phyloP scores from a whole-genome alignment of 2,888 invertebrate species.

The Eupithecia subumbrata region DNA sequence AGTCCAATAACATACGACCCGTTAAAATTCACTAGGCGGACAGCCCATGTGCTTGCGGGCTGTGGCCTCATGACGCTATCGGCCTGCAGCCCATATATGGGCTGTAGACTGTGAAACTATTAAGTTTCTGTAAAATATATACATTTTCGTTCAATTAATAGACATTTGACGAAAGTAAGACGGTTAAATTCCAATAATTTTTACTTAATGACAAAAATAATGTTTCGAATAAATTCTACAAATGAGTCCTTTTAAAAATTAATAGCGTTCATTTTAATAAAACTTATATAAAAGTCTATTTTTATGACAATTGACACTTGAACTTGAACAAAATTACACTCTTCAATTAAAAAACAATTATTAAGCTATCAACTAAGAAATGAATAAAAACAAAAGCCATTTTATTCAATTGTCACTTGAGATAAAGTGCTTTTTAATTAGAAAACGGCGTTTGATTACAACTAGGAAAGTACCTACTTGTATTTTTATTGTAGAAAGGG shows the following conservation, averaged over 20 bases:
- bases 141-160: too few species aligned
- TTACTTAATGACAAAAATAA: too few species aligned
- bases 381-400: neutral
- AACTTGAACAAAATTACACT: neutral
- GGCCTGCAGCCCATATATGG: too few species aligned
- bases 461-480: neutral
- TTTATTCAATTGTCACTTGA: constrained; percentile 5
- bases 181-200: too few species aligned
- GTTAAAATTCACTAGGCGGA: too few species aligned
- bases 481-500: too few species aligned
- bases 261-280: neutral
- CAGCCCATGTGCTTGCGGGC: too few species aligned
- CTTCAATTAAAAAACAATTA: constrained; percentile 22
- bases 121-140: too few species aligned
- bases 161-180: too few species aligned
- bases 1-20: too few species aligned
- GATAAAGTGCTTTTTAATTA: constrained; percentile 1
- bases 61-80: too few species aligned
- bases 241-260: neutral
- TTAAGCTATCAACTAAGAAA: constrained; percentile 7
- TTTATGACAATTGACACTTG: neutral
- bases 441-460: constrained; percentile 2
- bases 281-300: neutral
- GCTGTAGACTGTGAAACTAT: too few species aligned
- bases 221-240: neutral